These are phyloP conservation scores for Oreochromis grahami DNA, from an alignment of 2,797 vertebrate species.

Conservation along the genomic window DNA sequence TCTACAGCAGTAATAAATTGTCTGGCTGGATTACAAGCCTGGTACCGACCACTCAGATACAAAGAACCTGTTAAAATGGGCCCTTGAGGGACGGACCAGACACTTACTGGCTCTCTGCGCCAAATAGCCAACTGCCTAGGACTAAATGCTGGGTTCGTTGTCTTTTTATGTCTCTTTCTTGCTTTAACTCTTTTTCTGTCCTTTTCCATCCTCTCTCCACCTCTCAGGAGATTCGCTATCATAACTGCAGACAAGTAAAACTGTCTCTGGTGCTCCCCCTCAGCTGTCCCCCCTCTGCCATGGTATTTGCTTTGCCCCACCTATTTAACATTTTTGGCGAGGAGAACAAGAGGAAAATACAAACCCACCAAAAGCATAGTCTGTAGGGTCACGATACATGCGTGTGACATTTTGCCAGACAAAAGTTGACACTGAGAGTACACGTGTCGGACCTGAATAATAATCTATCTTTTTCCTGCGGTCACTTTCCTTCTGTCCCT, in stretches of 20 bases:
- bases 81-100: slow-evolving; percentile 34
- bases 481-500: slow-evolving; percentile 31
- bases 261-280: neutral
- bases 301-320: slow-evolving; percentile 4
- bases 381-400: neutral
- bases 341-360: neutral
- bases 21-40: slow-evolving; percentile 20
- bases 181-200: slow-evolving; percentile 12
- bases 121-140: slow-evolving; percentile 24
- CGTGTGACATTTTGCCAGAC: slow-evolving; percentile 49
- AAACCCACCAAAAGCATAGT: neutral
- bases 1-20: slow-evolving; percentile 2
- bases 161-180: neutral
- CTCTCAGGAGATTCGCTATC: slow-evolving; percentile 23
- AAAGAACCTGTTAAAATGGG: slow-evolving; percentile 50
- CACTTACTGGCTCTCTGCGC: slow-evolving; percentile 45
- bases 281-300: neutral
- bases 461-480: neutral
- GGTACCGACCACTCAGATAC: slow-evolving; percentile 34
- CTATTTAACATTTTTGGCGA: neutral
- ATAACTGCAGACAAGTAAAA: slow-evolving; percentile 24
- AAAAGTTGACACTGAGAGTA: slow-evolving; percentile 21
- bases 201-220: neutral
- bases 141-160: neutral
- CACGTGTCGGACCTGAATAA: slow-evolving; percentile 18